phyloP scores from a whole-genome alignment of 2,888 invertebrate genomes.

The Yponomeuta evonymella region DNA sequence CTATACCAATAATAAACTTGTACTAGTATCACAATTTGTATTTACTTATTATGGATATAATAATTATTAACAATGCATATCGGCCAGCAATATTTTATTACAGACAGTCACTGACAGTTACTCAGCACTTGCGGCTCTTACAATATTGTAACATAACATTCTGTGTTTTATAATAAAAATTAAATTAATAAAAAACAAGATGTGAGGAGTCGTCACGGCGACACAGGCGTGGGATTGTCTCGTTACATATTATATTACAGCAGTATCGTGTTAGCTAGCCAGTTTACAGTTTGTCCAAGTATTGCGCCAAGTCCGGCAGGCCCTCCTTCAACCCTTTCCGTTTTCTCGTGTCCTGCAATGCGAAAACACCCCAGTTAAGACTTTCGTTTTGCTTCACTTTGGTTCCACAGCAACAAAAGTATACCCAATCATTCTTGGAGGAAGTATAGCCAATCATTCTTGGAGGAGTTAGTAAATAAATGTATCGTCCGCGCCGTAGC shows the following conservation, averaged over 20 bases:
- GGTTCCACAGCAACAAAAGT: neutral
- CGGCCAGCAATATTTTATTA: constrained; percentile 50
- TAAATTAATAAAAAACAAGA: constrained; percentile 39
- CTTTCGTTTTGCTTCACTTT: too few relatives aligned
- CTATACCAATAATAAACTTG: constrained; percentile 11
- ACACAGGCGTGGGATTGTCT: constrained; percentile 36
- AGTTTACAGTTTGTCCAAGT: constrained; percentile 98
- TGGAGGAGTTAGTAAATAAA: neutral
- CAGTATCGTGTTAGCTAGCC: constrained; percentile 62
- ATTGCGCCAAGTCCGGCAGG: constrained; percentile 95
- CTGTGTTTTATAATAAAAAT: constrained; percentile 9
- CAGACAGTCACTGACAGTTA: constrained; percentile 1
- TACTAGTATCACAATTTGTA: constrained; percentile 17
- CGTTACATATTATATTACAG: constrained; percentile 66
- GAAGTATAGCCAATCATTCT: neutral
- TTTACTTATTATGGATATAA: constrained; percentile 13
- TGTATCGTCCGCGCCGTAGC: constrained; percentile 75
- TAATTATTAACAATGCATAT: constrained; percentile 47
- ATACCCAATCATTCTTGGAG: neutral
- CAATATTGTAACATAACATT: constrained; percentile 24
- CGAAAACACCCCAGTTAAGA: neutral
- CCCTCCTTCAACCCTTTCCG: constrained; percentile 99
- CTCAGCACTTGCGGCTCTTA: constrained; percentile 30
- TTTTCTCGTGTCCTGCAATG: constrained; percentile 92
- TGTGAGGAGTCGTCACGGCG: constrained; percentile 35